Evolutionary conservation across 2,797 vertebrate species (phyloP), one percentile per base, ranked within the genome.

Genomic region (Enteromius paludinosus): DNA sequence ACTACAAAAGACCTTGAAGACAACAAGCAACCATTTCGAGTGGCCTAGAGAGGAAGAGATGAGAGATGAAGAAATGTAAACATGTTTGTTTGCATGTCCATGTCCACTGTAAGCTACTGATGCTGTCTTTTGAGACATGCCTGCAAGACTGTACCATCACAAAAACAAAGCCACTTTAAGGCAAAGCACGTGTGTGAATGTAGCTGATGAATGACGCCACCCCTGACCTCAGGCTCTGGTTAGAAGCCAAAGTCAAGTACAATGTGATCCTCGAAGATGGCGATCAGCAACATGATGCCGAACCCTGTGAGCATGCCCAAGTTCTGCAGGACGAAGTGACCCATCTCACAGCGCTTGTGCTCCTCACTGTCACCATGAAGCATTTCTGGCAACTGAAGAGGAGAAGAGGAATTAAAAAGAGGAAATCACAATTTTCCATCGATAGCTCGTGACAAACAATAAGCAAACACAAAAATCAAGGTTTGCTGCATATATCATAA

Each of bases 191-290:
- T 30, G 85, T 68, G 65, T 76, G 69, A 49, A 71, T 41, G 56
- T 64, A 70, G 70, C 30, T 54, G 56, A 56, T 47, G 68, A 56
- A 17, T 66, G 62, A 64, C 28, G 2, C 20, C 47, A 35, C 54
- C 71, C 11, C 23, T 41, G 20, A n/a, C 61, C 41, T 77, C 14
- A 35, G 74, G 23, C 12, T 38, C 69, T 56, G 70, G 84, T 95
- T 96, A 97, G 87, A 98, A 97, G 86, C 95, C 94, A 87, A 99
- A 96, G 89, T 99, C 94, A 49, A 99, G 90, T 88, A 97, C 96
- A 30, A 99, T 98, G 89, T 95, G 96, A 87, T 99, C 97, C 93
- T 99, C 98, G 3, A 96, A 99, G 88, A 99, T 97, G 91, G 98
- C 98, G 81, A 99, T 99, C 89, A 99, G 95, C 92, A 99, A 94